Conservation (phyloP, 2,888 invertebrate species). For the Napeogenes sylphis region DNA sequence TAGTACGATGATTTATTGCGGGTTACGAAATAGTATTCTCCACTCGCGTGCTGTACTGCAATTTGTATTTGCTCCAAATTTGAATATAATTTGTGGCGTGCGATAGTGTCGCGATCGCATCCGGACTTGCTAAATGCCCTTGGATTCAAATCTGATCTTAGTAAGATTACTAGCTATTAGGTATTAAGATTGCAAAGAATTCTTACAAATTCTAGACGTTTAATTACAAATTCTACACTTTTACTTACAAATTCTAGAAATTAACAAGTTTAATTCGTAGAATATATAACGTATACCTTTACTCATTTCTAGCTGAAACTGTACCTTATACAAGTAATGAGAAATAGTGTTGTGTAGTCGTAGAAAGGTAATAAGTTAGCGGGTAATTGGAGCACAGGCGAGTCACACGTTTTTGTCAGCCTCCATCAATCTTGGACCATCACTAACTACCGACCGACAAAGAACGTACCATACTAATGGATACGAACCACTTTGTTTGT, state of each 20-base stretch:
- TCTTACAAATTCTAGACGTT: too few species aligned
- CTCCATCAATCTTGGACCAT: conserved; percentile 34
- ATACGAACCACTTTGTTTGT: conserved; percentile 1
- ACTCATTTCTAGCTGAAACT: too few species aligned
- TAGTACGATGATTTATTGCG: conserved; percentile 74
- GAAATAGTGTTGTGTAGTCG: too few species aligned
- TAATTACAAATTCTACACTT: too few species aligned
- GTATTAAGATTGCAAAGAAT: not conserved
- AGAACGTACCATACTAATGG: conserved; percentile 5
- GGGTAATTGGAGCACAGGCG: conserved; percentile 39
- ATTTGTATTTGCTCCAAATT: conserved; percentile 75
- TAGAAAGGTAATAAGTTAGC: conserved; percentile 9
- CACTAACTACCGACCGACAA: conserved; percentile 27
- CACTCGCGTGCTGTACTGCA: conserved; percentile 73
- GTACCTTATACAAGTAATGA: too few species aligned
- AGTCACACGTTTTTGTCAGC: conserved; percentile 47
- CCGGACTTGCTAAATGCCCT: conserved; percentile 20
- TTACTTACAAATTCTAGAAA: too few species aligned
- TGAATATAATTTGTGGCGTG: conserved; percentile 68
- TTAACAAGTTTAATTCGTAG: too few species aligned
- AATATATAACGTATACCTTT: too few species aligned
- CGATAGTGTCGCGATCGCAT: conserved; percentile 35
- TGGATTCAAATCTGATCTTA: conserved; percentile 15
- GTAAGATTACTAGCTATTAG: conserved; percentile 7
- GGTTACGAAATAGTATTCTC: conserved; percentile 62